These are phyloP conservation scores for Ia io DNA, from an alignment of 2,113 vertebrate species.

Conservation along the genomic window DNA sequence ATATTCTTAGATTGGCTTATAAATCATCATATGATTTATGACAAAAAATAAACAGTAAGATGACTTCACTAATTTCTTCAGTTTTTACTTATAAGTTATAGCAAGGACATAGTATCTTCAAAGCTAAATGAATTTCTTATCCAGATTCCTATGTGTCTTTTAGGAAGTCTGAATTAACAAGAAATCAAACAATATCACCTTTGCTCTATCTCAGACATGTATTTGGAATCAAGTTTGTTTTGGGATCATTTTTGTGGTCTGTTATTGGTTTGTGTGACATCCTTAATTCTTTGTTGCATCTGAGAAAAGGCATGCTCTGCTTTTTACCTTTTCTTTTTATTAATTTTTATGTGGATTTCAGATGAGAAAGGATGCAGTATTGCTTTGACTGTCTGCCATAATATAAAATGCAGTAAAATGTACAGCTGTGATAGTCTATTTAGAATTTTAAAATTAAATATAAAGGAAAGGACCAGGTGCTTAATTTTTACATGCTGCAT, in stretches of 20 bases:
- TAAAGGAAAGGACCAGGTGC: conserved; percentile 76
- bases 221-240: conserved; percentile 11
- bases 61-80: not conserved
- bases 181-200: not conserved
- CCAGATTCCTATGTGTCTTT: conserved; percentile 31
- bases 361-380: conserved; percentile 54
- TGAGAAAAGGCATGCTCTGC: conserved; percentile 2
- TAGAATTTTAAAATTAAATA: conserved; percentile 77
- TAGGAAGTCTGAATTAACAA: not conserved
- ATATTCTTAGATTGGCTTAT: not conserved
- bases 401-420: conserved; percentile 71
- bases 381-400: conserved; percentile 66
- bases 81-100: conserved; percentile 8
- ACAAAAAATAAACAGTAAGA: not conserved
- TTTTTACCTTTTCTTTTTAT: conserved; percentile 33
- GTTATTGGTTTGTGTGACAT: not conserved
- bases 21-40: not conserved
- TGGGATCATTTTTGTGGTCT: not conserved
- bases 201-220: conserved; percentile 4
- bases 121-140: conserved; percentile 6
- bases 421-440: conserved; percentile 74
- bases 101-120: not conserved
- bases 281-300: conserved; percentile 33
- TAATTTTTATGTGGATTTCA: conserved; percentile 67
- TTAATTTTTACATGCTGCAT: conserved; percentile 76